Evolutionary conservation across 1,140 invertebrate genomes (phyloP), one percentile per base, ranked within the genome.

Genomic region (Papilio machaon): DNA sequence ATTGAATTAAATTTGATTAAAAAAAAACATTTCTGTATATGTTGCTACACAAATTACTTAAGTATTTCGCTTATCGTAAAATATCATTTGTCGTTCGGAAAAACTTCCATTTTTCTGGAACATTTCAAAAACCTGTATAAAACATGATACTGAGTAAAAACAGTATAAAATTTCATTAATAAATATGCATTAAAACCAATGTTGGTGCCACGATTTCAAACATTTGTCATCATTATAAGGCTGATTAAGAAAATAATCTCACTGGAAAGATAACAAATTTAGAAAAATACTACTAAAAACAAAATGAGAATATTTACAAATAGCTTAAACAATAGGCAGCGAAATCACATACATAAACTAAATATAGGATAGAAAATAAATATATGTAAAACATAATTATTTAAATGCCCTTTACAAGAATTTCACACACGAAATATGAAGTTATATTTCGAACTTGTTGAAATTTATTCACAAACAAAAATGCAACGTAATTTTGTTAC

Each of bases 321-420:
- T 81, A 84, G 70, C 89, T 83, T 82, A 83, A 91, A 86, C 82
- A 82, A 87, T 74, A 88, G 86, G 81, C 82, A 89, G 88, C 83
- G 83, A 88, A 89, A 88, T 81, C 73, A 74, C 86, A 85, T 85
- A 91, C 86, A 89, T 86, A 86, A 88, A 89, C 88, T 85, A 88
- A 89, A 88, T 83, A 87, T 82, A 88, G 87, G 88, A 86, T 47
- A 74, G 80, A 89, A 84, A 83, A 82, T 81, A 83, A 85, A 76
- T 85, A 86, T 90, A 87, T 82, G 89, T 84, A 86, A 92, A 85
- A 89, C 90, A 88, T 86, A 89, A 91, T 91, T 82, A 81, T 90
- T 87, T 93, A 93, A 94, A 94, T 93, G 92, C 92, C 93, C 91
- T 89, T 86, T 89, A 83, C 85, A 75, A 88, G 79, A 85, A 88